Percentiles rank a stretch among this genome's conserved stretches.
phyloP scores from a whole-genome alignment of 2,113 vertebrate genomes.

The Urocynchramus pylzowi region DNA sequence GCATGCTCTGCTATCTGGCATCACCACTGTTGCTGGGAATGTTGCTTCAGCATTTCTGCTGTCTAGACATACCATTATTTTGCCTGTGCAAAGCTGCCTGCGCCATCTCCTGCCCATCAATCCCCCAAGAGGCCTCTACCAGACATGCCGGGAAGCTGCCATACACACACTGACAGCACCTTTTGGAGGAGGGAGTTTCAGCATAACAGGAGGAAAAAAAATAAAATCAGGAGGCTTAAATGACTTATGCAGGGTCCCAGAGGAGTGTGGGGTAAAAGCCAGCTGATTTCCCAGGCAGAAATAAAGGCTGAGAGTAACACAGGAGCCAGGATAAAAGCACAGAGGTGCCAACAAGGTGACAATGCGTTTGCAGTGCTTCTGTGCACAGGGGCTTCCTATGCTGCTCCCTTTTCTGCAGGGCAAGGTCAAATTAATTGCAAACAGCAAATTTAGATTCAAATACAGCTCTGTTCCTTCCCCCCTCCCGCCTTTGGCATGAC shows the following conservation, averaged over 20 bases:
- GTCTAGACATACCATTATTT: conserved; percentile 32
- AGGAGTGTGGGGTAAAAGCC: background rate
- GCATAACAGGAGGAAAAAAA: background rate
- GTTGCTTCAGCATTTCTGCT: conserved; percentile 22
- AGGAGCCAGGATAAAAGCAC: background rate
- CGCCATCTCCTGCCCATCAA: background rate
- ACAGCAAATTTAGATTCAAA: background rate
- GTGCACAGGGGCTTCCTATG: background rate
- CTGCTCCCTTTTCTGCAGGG: background rate
- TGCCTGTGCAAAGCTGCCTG: background rate
- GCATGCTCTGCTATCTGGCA: background rate
- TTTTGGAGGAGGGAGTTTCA: background rate
- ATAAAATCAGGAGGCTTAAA: background rate
- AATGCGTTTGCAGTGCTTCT: background rate
- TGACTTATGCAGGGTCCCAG: background rate
- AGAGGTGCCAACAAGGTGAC: background rate
- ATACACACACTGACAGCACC: background rate
- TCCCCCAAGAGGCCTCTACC: background rate
- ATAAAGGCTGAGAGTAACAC: background rate
- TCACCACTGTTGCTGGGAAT: background rate
- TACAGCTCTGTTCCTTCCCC: background rate
- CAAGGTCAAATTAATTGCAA: background rate
- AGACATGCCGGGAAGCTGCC: background rate
- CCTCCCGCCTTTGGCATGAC: background rate
- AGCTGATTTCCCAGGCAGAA: background rate